Conservation (phyloP, 1,140 invertebrate genomes). For the Oncopodura yosiiana region DNA sequence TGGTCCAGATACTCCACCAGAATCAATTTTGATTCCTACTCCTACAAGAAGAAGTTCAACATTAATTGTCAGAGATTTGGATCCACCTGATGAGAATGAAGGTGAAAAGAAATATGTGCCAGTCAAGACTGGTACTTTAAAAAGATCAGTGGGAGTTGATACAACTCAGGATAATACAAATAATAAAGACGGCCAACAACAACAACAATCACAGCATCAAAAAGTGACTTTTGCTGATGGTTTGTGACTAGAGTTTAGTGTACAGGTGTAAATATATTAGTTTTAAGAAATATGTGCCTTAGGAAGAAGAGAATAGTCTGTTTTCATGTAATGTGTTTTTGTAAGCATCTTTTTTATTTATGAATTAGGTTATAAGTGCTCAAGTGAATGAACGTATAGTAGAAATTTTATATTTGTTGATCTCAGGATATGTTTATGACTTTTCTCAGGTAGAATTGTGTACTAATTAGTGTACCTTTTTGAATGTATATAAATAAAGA, state of each 20-base stretch:
- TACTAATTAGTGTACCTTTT: too few relatives aligned
- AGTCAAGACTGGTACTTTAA: constrained; percentile 30
- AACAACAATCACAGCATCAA: constrained; percentile 3
- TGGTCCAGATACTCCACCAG: constrained; percentile 1
- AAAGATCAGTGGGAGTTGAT: constrained; percentile 30
- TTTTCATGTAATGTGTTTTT: too few relatives aligned
- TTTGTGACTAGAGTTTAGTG: constrained; percentile 37
- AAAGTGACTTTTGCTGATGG: constrained; percentile 22
- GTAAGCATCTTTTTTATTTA: too few relatives aligned
- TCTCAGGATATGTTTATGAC: too few relatives aligned
- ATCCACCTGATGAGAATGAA: constrained; percentile 22
- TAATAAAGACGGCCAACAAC: background rate
- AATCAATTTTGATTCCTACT: background rate
- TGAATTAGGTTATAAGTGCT: too few relatives aligned
- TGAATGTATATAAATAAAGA: too few relatives aligned
- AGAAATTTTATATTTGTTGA: too few relatives aligned
- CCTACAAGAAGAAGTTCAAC: constrained; percentile 16
- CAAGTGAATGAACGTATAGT: too few relatives aligned
- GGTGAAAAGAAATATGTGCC: constrained; percentile 26
- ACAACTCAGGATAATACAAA: background rate
- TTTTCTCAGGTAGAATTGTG: too few relatives aligned
- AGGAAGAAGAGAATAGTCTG: too few relatives aligned
- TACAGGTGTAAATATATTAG: too few relatives aligned
- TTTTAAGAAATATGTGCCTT: too few relatives aligned
- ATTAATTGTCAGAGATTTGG: constrained; percentile 30